These are phyloP conservation scores for Casuarius casuarius DNA, from an alignment of 2,113 vertebrate species.

Conservation along the genomic window DNA sequence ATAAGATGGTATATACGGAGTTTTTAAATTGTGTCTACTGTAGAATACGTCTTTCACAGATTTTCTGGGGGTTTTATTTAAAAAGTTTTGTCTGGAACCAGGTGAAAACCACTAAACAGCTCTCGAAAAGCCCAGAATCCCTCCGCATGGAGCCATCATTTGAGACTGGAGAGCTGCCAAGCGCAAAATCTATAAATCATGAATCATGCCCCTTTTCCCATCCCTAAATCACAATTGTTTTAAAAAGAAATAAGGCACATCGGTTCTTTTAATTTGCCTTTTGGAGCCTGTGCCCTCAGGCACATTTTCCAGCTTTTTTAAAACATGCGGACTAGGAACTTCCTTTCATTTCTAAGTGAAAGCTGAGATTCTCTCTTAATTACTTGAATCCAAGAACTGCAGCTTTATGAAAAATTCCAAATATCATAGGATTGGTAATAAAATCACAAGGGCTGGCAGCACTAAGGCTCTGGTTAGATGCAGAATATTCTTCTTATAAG, in stretches of 20 bases:
- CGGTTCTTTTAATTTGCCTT: slow-evolving; percentile 55
- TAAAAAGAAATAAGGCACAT: slow-evolving; percentile 43
- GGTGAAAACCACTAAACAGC: neutral
- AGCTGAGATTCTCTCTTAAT: slow-evolving; percentile 35
- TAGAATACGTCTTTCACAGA: neutral
- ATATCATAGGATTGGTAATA: slow-evolving; percentile 20
- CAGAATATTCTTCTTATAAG: neutral
- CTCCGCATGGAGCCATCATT: neutral
- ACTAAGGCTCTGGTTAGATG: neutral
- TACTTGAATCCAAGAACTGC: neutral
- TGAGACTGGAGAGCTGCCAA: slow-evolving; percentile 24
- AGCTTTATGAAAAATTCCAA: slow-evolving; percentile 37
- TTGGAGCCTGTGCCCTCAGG: slow-evolving; percentile 50
- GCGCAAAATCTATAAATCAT: neutral
- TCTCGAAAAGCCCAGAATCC: neutral
- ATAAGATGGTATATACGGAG: accelerated
- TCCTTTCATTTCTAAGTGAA: slow-evolving; percentile 37
- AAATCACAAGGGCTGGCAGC: neutral
- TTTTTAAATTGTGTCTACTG: neutral
- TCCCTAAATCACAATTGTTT: slow-evolving; percentile 48
- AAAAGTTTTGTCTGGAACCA: neutral
- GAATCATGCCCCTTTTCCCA: neutral
- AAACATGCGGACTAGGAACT: neutral
- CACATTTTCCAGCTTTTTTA: slow-evolving; percentile 27
- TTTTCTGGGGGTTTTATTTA: neutral